Percentiles rank a stretch among this genome's conserved stretches.
Evolutionary conservation across 2,113 vertebrate genomes (phyloP).

Genomic region (Sinocyclocheilus anshuiensis): DNA sequence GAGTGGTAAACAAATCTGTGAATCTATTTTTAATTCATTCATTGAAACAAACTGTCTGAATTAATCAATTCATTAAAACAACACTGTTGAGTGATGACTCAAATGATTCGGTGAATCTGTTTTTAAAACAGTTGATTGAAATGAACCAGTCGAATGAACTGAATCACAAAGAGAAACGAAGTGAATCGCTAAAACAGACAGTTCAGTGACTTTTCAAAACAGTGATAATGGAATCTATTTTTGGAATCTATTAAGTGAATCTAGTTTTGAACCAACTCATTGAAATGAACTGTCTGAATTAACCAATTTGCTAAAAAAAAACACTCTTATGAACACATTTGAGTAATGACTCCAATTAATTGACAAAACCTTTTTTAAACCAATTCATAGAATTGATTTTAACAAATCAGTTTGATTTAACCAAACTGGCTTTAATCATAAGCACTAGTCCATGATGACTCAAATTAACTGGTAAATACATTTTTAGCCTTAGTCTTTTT

Average conservation of each 20-base stretch:
- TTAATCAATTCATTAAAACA: neutral
- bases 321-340: neutral
- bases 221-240: no score
- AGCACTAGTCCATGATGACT: neutral
- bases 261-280: no score
- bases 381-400: neutral
- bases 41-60: neutral
- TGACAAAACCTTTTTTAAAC: neutral
- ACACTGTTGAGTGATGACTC: neutral
- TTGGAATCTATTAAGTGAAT: no score
- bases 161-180: neutral
- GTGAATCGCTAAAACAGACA: neutral
- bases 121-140: neutral
- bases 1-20: neutral
- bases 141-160: neutral
- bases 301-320: no score
- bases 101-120: neutral
- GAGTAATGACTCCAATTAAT: neutral
- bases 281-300: no score
- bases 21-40: neutral
- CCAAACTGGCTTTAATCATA: neutral
- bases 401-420: neutral
- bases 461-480: neutral
- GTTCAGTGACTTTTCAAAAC: no score
- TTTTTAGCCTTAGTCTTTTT: neutral